Conservation (phyloP, 2,888 invertebrate species). For the Laothoe populi region DNA sequence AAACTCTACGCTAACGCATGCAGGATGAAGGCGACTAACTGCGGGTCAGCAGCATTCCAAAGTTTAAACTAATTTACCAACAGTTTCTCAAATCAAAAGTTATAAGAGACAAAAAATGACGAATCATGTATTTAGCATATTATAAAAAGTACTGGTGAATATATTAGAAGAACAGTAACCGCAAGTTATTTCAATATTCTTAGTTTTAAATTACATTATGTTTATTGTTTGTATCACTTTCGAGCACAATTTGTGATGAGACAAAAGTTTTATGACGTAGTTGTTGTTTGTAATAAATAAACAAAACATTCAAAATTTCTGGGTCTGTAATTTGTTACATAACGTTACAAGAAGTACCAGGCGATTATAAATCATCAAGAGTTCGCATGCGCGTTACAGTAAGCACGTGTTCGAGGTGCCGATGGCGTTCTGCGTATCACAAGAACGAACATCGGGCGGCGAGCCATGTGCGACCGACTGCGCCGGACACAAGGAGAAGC, state of each 20-base stretch:
- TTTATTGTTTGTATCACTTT: no score
- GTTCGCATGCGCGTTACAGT: constrained; percentile 70
- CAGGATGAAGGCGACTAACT: constrained; percentile 96
- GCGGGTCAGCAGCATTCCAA: constrained; percentile 86
- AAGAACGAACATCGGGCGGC: constrained; percentile 89
- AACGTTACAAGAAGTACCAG: neutral
- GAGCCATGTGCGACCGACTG: constrained; percentile 91
- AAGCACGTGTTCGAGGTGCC: constrained; percentile 97
- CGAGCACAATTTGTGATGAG: no score
- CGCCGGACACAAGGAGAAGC: constrained; percentile 87
- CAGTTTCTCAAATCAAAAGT: no score
- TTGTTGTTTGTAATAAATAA: no score
- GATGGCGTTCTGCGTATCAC: constrained; percentile 93
- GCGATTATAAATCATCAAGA: constrained; percentile 15
- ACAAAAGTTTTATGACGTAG: no score
- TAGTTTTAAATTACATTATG: no score
- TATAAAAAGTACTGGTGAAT: no score
- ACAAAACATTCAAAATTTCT: neutral
- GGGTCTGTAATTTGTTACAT: neutral
- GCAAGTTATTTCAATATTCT: no score
- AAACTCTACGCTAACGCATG: constrained; percentile 95
- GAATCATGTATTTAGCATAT: no score
- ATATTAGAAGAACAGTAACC: no score
- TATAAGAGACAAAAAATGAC: no score
- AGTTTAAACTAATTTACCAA: no score